These are phyloP conservation scores for Xanthia icteritia DNA, from an alignment of 2,888 invertebrate genomes.

Conservation along the genomic window DNA sequence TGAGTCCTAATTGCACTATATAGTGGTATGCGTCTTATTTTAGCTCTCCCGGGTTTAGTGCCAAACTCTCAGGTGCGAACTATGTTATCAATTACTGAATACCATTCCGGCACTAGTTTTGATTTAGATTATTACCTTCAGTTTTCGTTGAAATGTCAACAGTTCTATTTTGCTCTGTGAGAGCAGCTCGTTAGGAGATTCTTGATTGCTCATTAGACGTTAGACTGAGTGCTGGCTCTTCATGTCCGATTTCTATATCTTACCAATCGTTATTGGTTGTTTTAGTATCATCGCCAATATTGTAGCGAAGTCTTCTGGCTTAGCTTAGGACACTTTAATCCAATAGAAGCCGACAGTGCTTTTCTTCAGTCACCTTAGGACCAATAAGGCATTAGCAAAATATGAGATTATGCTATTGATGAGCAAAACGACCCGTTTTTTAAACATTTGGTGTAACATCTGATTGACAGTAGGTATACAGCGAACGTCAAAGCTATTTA, in stretches of 20 bases:
- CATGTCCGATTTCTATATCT: neutral
- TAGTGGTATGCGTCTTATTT: conserved; percentile 70
- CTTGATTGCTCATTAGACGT: no score
- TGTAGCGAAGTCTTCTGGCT: neutral
- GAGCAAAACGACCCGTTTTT: neutral
- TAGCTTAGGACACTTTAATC: neutral
- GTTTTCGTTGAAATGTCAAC: conserved; percentile 69
- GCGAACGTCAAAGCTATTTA: conserved; percentile 3
- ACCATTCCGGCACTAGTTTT: conserved; percentile 75
- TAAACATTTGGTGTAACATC: neutral
- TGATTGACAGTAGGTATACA: conserved; percentile 4
- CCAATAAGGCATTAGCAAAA: neutral
- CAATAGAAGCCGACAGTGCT: neutral
- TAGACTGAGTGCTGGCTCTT: neutral
- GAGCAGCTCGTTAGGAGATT: conserved; percentile 15
- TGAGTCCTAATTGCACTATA: conserved; percentile 50
- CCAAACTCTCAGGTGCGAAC: conserved; percentile 84
- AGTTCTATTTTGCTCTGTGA: conserved; percentile 47
- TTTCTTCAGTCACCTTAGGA: neutral
- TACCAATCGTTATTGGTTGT: neutral
- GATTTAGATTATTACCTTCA: conserved; percentile 65
- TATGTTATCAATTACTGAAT: conserved; percentile 76
- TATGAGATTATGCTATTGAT: neutral
- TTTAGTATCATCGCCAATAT: neutral
- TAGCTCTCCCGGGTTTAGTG: conserved; percentile 72